These are phyloP conservation scores for Hydra vulgaris DNA, from an alignment of 30 jellyfish, hydroid and myxozoan species.

Conservation along the genomic window DNA sequence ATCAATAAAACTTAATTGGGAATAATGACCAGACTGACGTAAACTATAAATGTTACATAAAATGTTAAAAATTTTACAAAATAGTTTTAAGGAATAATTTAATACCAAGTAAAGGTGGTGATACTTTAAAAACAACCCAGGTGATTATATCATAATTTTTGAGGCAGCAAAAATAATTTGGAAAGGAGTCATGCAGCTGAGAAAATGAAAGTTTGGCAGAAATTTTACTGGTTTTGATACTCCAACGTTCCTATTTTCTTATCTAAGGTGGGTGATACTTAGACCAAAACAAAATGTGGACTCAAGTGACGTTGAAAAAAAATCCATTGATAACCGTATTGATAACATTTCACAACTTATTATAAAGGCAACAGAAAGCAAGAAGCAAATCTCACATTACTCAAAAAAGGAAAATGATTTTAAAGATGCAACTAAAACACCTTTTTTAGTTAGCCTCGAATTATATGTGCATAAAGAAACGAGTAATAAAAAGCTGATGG, in stretches of 20 bases:
- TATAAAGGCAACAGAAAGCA: slow-evolving; percentile 10
- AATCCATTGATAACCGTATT: slow-evolving; percentile 15
- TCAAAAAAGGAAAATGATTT: too few species aligned
- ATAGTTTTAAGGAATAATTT: not conserved
- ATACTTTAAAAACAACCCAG: not conserved
- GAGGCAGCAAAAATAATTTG: slow-evolving; percentile 32
- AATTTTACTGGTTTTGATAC: slow-evolving; percentile 17
- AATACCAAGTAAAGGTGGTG: slow-evolving; percentile 13
- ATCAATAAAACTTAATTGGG: slow-evolving; percentile 20
- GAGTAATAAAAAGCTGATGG: slow-evolving; percentile 19
- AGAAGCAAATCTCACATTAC: slow-evolving; percentile 6
- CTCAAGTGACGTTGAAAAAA: not conserved
- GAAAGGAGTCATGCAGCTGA: slow-evolving; percentile 12
- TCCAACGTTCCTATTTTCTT: slow-evolving; percentile 11
- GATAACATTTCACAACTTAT: slow-evolving; percentile 12
- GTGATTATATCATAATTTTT: slow-evolving; percentile 4
- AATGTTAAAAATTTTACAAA: not conserved
- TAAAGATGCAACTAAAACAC: slow-evolving; percentile 6
- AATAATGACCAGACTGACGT: not conserved
- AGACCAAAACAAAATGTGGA: slow-evolving; percentile 21
- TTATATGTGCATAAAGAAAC: slow-evolving; percentile 22
- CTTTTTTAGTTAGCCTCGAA: slow-evolving; percentile 32
- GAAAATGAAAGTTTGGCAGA: slow-evolving; percentile 22
- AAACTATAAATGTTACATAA: slow-evolving; percentile 13
- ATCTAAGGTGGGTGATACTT: slow-evolving; percentile 17